Percentiles rank a stretch among this genome's conserved stretches.
Evolutionary conservation across 2,113 vertebrate species (phyloP).

Genomic region (Eublepharis macularius): DNA sequence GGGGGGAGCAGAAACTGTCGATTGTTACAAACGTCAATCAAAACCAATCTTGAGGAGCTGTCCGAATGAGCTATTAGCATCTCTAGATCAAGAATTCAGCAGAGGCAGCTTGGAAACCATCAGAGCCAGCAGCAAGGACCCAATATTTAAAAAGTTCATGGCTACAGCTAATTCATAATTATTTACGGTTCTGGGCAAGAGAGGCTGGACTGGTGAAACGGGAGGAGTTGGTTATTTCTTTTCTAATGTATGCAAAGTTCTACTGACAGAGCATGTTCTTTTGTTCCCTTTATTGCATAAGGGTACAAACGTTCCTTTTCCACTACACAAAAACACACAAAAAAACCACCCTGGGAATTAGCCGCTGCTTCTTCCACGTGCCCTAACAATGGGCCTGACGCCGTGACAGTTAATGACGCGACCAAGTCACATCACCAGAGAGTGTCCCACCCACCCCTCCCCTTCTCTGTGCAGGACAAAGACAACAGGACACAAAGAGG

Average conservation of each 20-base stretch:
- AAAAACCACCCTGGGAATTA: constrained; percentile 36
- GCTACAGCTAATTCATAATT: constrained; percentile 45
- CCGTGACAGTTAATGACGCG: constrained; percentile 50
- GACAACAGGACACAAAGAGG: constrained; percentile 52
- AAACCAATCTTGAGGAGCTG: constrained; percentile 52
- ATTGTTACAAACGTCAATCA: constrained; percentile 50
- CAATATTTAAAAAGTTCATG: constrained; percentile 27
- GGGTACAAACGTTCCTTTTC: constrained; percentile 22
- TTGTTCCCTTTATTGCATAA: neutral
- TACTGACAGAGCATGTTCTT: constrained; percentile 36
- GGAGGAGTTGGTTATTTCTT: constrained; percentile 42
- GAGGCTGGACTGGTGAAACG: constrained; percentile 53
- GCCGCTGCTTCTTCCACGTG: constrained; percentile 37
- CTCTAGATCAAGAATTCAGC: constrained; percentile 57
- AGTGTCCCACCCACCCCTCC: constrained; percentile 34
- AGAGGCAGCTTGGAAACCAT: constrained; percentile 54
- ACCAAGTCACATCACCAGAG: constrained; percentile 52
- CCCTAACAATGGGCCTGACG: constrained; percentile 44
- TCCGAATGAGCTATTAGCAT: constrained; percentile 38
- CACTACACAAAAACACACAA: neutral
- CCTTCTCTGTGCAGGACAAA: constrained; percentile 44
- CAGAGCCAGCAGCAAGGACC: constrained; percentile 34
- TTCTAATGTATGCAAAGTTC: constrained; percentile 33
- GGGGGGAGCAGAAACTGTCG: constrained; percentile 35
- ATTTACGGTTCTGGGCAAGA: constrained; percentile 40